Evolutionary conservation across 1,140 invertebrate genomes (phyloP).

Genomic region (Mamestra configurata): DNA sequence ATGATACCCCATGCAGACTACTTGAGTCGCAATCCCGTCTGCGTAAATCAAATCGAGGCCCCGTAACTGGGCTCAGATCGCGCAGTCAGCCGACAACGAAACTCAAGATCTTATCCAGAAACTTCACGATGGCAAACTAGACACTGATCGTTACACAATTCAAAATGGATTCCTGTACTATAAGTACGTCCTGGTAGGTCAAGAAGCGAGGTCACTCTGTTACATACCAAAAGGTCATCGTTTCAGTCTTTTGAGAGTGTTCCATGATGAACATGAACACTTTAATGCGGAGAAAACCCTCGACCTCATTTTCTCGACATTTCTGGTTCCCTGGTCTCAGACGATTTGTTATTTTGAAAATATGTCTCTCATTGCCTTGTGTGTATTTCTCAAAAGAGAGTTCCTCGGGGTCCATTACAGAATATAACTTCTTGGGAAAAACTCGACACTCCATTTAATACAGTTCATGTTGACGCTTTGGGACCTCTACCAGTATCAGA

Average conservation of each 20-base stretch:
- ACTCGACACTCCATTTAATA: conserved; percentile 49
- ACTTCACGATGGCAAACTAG: not conserved
- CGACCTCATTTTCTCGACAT: not conserved
- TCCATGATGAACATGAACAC: conserved; percentile 8
- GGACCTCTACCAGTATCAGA: conserved; percentile 52
- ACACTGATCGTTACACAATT: not conserved
- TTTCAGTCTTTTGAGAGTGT: not conserved
- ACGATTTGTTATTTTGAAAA: conserved; percentile 1
- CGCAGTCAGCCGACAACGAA: conserved; percentile 51
- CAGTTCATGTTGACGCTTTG: conserved; percentile 56
- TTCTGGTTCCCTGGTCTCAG: not conserved
- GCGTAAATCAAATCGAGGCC: conserved; percentile 40
- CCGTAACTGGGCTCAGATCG: conserved; percentile 52
- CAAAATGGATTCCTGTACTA: not conserved
- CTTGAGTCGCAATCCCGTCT: conserved; percentile 63
- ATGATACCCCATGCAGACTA: conserved; percentile 67
- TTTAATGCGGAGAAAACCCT: not conserved
- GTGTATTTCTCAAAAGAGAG: not conserved
- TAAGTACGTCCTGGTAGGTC: not conserved
- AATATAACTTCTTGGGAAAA: not conserved
- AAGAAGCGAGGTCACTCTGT: not conserved
- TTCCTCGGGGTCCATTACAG: not conserved
- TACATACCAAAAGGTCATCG: not conserved
- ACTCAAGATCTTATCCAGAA: conserved; percentile 11
- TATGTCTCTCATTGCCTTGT: not conserved